Conservation (phyloP, 2,888 invertebrate species). For the Troglohyphantes excavatus region DNA sequence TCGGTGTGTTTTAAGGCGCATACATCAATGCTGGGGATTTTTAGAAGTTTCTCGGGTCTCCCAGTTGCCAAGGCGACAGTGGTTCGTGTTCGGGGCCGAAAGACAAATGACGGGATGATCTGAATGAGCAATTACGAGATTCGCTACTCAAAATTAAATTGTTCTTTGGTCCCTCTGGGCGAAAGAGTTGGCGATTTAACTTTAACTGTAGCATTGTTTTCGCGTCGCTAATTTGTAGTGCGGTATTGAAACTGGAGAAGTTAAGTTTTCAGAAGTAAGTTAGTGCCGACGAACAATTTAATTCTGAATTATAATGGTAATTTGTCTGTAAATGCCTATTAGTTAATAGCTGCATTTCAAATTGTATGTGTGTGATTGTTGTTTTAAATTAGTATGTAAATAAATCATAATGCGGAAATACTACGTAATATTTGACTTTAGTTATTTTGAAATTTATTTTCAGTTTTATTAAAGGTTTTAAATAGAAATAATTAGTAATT, state of each 20-base stretch:
- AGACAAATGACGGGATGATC: not conserved
- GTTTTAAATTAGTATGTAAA: no score
- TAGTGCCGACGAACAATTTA: not conserved
- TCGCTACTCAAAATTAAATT: constrained; percentile 3
- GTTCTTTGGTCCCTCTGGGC: not conserved
- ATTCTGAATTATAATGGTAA: not conserved
- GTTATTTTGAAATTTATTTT: no score
- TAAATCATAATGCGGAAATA: no score
- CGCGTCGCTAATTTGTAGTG: not conserved
- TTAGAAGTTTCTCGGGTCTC: not conserved
- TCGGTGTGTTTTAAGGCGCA: not conserved
- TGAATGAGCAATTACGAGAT: constrained; percentile 5
- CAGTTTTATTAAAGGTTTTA: no score
- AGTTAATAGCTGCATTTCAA: no score
- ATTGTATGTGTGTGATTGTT: no score
- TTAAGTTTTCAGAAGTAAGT: not conserved
- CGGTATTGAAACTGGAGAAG: not conserved
- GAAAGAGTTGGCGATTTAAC: not conserved
- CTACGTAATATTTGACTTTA: no score
- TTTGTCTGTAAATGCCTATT: not conserved
- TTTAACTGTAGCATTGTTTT: not conserved
- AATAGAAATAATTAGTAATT: no score
- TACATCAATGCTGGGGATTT: constrained; percentile 28
- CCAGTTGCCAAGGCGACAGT: not conserved
- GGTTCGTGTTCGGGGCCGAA: not conserved